Percentiles rank a stretch among this genome's conserved stretches.
Evolutionary conservation across 2,888 invertebrate genomes (phyloP).

Genomic region (Mesoligia furuncula): DNA sequence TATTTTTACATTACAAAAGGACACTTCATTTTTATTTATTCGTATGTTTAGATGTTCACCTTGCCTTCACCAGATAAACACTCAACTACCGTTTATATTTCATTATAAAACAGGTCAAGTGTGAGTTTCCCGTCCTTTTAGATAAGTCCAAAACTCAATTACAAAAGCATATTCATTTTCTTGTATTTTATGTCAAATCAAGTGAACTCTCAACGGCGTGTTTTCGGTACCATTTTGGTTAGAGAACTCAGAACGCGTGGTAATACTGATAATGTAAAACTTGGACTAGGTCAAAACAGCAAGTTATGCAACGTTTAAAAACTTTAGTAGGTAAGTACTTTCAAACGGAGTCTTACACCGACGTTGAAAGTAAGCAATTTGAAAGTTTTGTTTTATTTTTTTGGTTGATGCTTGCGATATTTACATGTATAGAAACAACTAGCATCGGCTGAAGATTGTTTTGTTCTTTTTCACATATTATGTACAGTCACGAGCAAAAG

Average conservation of each 20-base stretch:
- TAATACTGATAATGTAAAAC: constrained; percentile 18
- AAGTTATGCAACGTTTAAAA: constrained; percentile 37
- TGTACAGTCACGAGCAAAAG: no score
- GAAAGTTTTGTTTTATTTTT: background rate
- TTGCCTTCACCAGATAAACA: background rate
- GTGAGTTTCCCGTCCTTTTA: background rate
- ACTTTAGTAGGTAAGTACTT: no score
- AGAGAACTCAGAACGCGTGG: background rate
- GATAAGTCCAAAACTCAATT: background rate
- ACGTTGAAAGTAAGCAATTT: background rate
- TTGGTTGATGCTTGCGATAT: no score
- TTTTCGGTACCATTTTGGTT: background rate
- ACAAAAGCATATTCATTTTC: background rate
- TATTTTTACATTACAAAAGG: no score
- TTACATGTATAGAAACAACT: no score
- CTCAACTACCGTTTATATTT: background rate
- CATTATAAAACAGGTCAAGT: background rate
- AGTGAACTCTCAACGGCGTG: background rate
- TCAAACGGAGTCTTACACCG: constrained; percentile 1
- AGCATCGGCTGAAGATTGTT: no score
- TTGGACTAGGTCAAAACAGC: constrained; percentile 21
- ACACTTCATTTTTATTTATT: no score
- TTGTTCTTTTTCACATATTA: no score
- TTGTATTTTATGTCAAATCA: background rate
- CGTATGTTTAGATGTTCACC: background rate